Evolutionary conservation across 2,888 invertebrate species (phyloP), one percentile per base, ranked within the genome.

Genomic region (Camponotus fellah): DNA sequence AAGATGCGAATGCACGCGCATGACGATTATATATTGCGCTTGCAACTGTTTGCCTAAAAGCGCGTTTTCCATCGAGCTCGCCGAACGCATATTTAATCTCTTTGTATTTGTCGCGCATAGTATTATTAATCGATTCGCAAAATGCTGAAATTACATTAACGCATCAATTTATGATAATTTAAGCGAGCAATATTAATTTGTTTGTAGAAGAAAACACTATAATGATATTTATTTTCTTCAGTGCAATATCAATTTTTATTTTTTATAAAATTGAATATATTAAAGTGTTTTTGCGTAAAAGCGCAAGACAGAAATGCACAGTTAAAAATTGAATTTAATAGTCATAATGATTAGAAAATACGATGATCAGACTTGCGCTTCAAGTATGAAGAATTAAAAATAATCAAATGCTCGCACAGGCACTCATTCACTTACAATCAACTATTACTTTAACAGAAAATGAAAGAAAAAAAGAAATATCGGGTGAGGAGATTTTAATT

Each of bases 401-500:
- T 82, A 80, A 9, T 74, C 77, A 83, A 76, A 69, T 68, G 81
- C 71, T 85, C 85, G 82, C 81, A 79, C 40, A 62, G 56, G 65
- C 77, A 86, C 80, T 81, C 82, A 84, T 62, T n/a, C 58, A 84
- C 86, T 26, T 26, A 89, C 83, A 80, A 85, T 64, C 87, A 86
- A 83, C 80, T 82, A 82, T 81, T 26, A 26, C 26, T 26, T 81
- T 81, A 71, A 83, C 83, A 82, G 49, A 75, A 74, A 76, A 62
- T 66, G 32, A 80, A 37, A 62, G 26, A 32, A 21, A 68, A 68
- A 74, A 66, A 62, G 40, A 53, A 60, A 68, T 56, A 83, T 40
- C 77, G 75, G 77, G 65, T 83, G 82, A 89, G 81, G 72, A 85
- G 86, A 84, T 82, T 86, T 86, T 87, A 82, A 85, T 84, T 74